phyloP scores from a whole-genome alignment of 2,113 vertebrate genomes.

The Perca schrenkii region DNA sequence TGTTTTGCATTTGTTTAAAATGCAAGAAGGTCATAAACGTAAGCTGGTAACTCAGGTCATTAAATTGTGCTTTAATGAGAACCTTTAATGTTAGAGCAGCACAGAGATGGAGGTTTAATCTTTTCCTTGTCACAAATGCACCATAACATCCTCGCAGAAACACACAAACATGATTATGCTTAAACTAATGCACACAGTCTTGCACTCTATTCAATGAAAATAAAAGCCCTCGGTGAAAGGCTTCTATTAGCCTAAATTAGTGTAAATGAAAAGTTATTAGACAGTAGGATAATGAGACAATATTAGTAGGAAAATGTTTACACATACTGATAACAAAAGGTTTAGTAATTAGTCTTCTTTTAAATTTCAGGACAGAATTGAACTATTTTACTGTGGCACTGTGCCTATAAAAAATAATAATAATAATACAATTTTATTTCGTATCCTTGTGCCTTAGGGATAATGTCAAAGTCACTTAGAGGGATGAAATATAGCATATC shows the following conservation, averaged over 20 bases:
- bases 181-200: slow-evolving; percentile 37
- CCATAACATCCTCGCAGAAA: slow-evolving; percentile 22
- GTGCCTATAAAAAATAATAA: not conserved
- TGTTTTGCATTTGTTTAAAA: slow-evolving; percentile 75
- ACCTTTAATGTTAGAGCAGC: slow-evolving; percentile 47
- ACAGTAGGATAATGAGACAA: slow-evolving; percentile 43
- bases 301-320: slow-evolving; percentile 49
- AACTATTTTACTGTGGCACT: not conserved
- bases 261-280: slow-evolving; percentile 68
- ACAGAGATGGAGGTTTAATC: slow-evolving; percentile 63
- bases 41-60: slow-evolving; percentile 63
- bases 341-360: slow-evolving; percentile 40
- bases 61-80: slow-evolving; percentile 68
- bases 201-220: slow-evolving; percentile 35
- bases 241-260: slow-evolving; percentile 45
- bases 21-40: slow-evolving; percentile 72
- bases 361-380: not conserved
- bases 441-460: slow-evolving; percentile 9
- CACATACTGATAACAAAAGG: slow-evolving; percentile 33
- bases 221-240: slow-evolving; percentile 54
- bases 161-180: slow-evolving; percentile 45
- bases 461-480: slow-evolving; percentile 23
- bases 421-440: slow-evolving; percentile 6
- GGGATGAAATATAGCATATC: not conserved
- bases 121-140: slow-evolving; percentile 9